phyloP scores from a whole-genome alignment of 2,797 vertebrate genomes.

The Sebastes cheni region DNA sequence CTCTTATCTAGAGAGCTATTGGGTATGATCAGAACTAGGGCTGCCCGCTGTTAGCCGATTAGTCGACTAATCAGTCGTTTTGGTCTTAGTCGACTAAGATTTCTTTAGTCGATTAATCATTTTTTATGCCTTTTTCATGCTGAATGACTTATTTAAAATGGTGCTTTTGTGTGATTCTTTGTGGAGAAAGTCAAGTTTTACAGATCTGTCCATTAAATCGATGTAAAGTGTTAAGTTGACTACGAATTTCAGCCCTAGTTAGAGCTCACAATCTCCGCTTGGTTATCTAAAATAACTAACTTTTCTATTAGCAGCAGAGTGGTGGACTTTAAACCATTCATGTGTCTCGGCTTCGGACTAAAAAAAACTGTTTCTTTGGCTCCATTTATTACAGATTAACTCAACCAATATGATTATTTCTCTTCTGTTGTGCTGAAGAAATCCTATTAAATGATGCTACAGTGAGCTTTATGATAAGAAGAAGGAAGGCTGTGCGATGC shows the following conservation, averaged over 20 bases:
- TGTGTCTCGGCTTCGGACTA: background rate
- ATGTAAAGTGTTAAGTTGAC: too few relatives aligned
- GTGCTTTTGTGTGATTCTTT: too few relatives aligned
- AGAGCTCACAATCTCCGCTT: background rate
- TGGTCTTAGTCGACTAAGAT: too few relatives aligned
- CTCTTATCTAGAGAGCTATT: background rate
- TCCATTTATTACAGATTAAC: background rate
- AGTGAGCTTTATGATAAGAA: background rate
- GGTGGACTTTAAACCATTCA: background rate
- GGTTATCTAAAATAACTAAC: background rate
- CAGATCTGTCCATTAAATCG: too few relatives aligned
- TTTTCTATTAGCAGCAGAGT: background rate
- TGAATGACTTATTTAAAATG: too few relatives aligned
- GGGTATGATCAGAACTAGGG: background rate
- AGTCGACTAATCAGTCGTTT: too few relatives aligned
- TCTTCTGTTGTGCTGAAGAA: background rate
- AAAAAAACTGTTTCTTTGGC: background rate
- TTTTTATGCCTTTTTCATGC: too few relatives aligned
- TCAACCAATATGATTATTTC: background rate
- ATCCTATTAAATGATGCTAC: background rate
- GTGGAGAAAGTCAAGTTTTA: too few relatives aligned
- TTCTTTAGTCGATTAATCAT: too few relatives aligned
- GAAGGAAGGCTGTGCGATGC: background rate
- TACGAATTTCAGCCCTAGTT: rapidly evolving
- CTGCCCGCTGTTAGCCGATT: rapidly evolving